phyloP scores from a whole-genome alignment of 30 jellyfish, hydroid and myxozoan genomes.

The Calvadosia cruxmelitensis region DNA sequence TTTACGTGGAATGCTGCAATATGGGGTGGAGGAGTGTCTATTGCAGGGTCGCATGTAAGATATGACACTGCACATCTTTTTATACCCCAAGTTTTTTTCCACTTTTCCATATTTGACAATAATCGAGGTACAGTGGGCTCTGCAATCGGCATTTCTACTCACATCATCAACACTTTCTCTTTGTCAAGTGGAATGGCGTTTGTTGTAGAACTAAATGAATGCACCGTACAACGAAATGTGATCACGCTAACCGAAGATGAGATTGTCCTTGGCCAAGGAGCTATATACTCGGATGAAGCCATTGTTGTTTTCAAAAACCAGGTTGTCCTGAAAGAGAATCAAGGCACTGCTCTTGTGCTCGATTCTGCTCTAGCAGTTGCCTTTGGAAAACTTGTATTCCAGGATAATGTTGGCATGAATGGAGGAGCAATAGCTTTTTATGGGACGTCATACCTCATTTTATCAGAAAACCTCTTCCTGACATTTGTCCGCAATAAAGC shows the following conservation, averaged over 20 bases:
- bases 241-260: slow-evolving; percentile 43
- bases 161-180: slow-evolving; percentile 17
- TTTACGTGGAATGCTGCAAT: slow-evolving; percentile 37
- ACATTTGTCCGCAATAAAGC: slow-evolving; percentile 28
- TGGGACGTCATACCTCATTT: slow-evolving; percentile 45
- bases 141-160: slow-evolving; percentile 55
- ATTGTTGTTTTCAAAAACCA: slow-evolving; percentile 3
- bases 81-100: slow-evolving; percentile 4
- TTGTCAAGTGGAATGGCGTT: slow-evolving; percentile 49
- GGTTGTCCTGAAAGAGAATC: slow-evolving; percentile 6
- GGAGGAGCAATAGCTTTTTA: slow-evolving; percentile 76
- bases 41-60: slow-evolving; percentile 22
- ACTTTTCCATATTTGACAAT: slow-evolving; percentile 7
- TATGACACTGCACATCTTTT: neutral
- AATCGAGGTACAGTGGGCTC: slow-evolving; percentile 70
- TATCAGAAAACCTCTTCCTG: slow-evolving; percentile 11
- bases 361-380: slow-evolving; percentile 34
- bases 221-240: slow-evolving; percentile 14
- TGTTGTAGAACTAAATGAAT: slow-evolving; percentile 12
- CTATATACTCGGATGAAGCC: slow-evolving; percentile 55
- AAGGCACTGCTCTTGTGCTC: slow-evolving; percentile 51
- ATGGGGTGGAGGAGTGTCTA: slow-evolving; percentile 83
- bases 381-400: slow-evolving; percentile 16
- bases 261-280: slow-evolving; percentile 80
- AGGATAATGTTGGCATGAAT: slow-evolving; percentile 30